Percentiles rank a stretch among this genome's conserved stretches.
Evolutionary conservation across 1,140 invertebrate genomes (phyloP).

Genomic region (Tribolium madens): DNA sequence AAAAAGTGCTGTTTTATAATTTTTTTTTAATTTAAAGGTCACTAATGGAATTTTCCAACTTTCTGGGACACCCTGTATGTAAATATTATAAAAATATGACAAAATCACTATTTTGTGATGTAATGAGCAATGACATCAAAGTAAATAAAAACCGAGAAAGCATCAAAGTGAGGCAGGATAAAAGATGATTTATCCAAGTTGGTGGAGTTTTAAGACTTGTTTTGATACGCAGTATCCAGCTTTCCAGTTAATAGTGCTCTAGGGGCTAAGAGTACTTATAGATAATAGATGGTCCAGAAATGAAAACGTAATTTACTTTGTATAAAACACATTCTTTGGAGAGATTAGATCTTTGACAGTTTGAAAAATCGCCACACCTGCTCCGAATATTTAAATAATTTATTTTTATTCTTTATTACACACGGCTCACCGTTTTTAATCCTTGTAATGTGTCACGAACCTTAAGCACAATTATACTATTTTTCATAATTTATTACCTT

Average conservation of each 20-base stretch:
- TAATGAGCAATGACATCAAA: too few species aligned
- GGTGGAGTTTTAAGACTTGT: background rate
- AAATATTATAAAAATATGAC: too few species aligned
- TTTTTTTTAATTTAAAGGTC: too few species aligned
- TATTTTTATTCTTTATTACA: slow-evolving; percentile 23
- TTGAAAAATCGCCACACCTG: slow-evolving; percentile 25
- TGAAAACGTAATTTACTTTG: slow-evolving; percentile 13
- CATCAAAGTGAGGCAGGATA: background rate
- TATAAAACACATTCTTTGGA: slow-evolving; percentile 12
- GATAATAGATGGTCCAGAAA: slow-evolving; percentile 4
- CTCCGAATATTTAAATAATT: slow-evolving; percentile 23
- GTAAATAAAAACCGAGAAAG: background rate
- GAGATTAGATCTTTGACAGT: slow-evolving; percentile 24
- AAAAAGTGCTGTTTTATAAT: too few species aligned
- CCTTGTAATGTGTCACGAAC: slow-evolving; percentile 15
- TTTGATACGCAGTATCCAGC: background rate
- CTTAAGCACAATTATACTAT: background rate
- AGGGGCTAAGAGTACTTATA: background rate
- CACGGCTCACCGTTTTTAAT: background rate
- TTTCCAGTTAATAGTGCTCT: background rate
- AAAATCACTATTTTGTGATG: too few species aligned
- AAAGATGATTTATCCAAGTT: background rate
- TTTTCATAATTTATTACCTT: slow-evolving; percentile 5
- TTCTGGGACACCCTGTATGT: too few species aligned
- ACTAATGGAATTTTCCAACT: too few species aligned